Base-by-base conservation (phyloP, 2,113 vertebrate genomes). In the Stomatorhinus ivindoensis region DNA sequence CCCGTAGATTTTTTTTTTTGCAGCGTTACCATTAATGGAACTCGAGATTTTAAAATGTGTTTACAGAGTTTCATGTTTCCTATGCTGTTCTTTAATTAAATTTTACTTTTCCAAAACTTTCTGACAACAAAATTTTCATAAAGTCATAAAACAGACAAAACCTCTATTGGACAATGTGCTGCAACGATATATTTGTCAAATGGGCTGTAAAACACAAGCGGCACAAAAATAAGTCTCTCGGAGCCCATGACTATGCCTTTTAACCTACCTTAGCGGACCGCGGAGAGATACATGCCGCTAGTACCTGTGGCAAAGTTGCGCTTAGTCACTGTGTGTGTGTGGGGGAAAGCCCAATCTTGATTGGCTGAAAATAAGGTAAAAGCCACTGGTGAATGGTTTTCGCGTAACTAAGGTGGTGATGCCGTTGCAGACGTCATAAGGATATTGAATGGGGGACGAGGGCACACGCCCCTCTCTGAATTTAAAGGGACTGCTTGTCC, bases 351-450 rank as follows among this genome's bases (percentile, higher is more conserved):
- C 91, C 48, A 0, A 87, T 89, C 90, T 90, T 93, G 95, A 96
- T 96, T 96, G 95, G 95, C 92, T 89, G 1, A 94, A 93, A 95
- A 95, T 92, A 93, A 93, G 94, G 92, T 93, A 93, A 93, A 94
- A 94, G 92, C 93, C 92, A 91, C 48, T 89, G 91, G 90, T 94
- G 94, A 95, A 90, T 94, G 93, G 94, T 92, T 93, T 92, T 89
- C 88, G 89, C 82, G 93, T 95, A 93, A 93, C 93, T 91, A 95
- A 93, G 94, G 93, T 93, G 94, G 91, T 93, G 94, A 95, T 94
- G 95, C 92, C 92, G 92, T 92, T 89, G 69, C 86, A 90, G 82
- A 91, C 93, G 94, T 94, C 93, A 94, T 85, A 19, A 61, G 73
- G 85, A 89, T 92, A 87, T 88, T 91, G 91, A 93, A 94, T 94